Evolutionary conservation across 2,113 vertebrate genomes (phyloP), one percentile per base, ranked within the genome.

Genomic region (Rhinolophus sinicus): DNA sequence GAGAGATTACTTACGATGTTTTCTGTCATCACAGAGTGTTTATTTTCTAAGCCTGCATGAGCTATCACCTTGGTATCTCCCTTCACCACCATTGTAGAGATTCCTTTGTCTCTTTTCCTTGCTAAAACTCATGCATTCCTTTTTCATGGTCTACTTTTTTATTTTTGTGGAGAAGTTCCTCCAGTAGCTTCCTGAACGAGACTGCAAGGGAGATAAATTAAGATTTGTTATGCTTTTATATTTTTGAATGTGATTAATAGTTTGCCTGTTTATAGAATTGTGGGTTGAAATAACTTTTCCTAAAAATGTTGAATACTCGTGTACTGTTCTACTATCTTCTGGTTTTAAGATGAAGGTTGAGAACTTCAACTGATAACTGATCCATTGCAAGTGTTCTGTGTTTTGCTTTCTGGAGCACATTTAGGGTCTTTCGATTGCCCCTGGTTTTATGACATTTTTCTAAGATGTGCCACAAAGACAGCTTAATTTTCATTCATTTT

Each of bases 221-320:
- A 84, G 47, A 72, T 35, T 94, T 38, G 47, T 7, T 18, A 73
- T 60, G 14, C 3, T 92, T 80, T 83, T 35, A 80, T 38, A 65
- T 80, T 88, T 78, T 93, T 56, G 4, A 30, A 60, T 78, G 78
- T 77, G 85, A 67, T 67, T 93, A 93, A 78, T 84, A 73, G 21
- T 80, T 80, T 67, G 1, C 40, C 10, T 95, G 21, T 81, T 84
- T 62, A 60, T 26, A 65, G 12, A 89, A 89, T 52, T 73, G 11
- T 67, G 35, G 64, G 56, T 89, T 93, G 56, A 73, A 80, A 78
- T 84, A 92, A 58, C 22, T 73, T 80, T 92, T 78, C 33, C 44
- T 56, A 84, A 88, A 47, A 84, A 84, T 85, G 56, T 24, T 80
- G 70, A 89, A 58, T 62, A 50, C 47, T 50, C 47, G 12, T 50